Base-by-base conservation (phyloP, 2,113 vertebrate genomes). In the Henicopernis longicauda region DNA sequence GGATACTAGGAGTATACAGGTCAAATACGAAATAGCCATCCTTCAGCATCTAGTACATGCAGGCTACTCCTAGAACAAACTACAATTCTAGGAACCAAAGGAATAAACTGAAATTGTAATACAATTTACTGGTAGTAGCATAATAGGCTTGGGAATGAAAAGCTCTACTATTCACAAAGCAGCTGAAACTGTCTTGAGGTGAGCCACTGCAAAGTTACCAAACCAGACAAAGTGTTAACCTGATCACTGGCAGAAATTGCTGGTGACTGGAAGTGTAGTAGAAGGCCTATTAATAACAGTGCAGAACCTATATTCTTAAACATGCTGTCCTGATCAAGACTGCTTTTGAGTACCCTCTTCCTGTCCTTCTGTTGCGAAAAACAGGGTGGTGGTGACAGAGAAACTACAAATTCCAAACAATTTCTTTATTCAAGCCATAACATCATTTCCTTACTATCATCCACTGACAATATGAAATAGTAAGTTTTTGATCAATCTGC, bases 321-420 rank as follows among this genome's bases (percentile, higher is more conserved):
- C 7, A n/a, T 0, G 0, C 16, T 73, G 13, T 32, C 16, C 36
- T 86, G 45, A 59, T 31, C 29, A 38, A 58, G 17, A n/a, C 10
- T 6, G 16, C 11, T 79, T 86, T 69, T 77, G 44, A 80, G 65
- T 22, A 44, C 0, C 8, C 19, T 61, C 10, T 67, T 70, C 27
- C 50, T n/a, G 16, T 61, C 17, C 15, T 69, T 34, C n/a, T 84
- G 13, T 31, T 73, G 34, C 49, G 22, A 72, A 79, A 65, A 87
- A 55, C 3, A 54, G 5, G 1, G 0, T 45, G 14, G 21, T 27
- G 10, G 22, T 25, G 32, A 70, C 26, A 16, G 20, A 76, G 45
- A 78, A 73, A 71, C 10, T 26, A 29, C 42, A 66, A 66, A 89
- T 63, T n/a, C 6, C 13, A 83, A 72, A 42, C 3, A 0, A 47